Percentiles rank a stretch among this genome's conserved stretches.
phyloP scores from a whole-genome alignment of 2,113 vertebrate genomes.

The Vireo altiloquus region DNA sequence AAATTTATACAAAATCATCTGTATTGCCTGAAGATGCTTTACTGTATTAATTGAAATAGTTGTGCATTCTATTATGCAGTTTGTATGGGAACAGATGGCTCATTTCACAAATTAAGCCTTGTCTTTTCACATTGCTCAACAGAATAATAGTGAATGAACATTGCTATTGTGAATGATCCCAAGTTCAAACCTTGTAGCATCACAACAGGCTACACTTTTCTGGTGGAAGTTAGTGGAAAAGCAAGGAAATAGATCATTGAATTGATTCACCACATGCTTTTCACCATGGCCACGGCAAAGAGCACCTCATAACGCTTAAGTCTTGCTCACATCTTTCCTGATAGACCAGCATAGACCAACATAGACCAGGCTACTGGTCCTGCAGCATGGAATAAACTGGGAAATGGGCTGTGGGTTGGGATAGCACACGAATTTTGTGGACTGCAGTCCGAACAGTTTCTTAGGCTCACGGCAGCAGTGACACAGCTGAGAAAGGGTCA shows the following conservation, averaged over 20 bases:
- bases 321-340: neutral
- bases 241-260: neutral
- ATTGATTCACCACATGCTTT: neutral
- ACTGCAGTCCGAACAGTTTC: neutral
- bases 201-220: neutral
- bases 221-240: neutral
- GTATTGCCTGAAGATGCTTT: neutral
- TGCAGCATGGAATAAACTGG: neutral
- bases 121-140: constrained; percentile 9
- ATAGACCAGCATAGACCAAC: no score
- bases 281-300: neutral
- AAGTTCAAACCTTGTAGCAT: neutral
- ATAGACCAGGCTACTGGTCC: neutral
- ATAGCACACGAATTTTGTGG: neutral
- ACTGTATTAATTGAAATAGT: constrained; percentile 12
- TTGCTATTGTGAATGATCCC: neutral
- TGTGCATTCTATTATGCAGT: constrained; percentile 3
- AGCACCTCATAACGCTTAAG: neutral
- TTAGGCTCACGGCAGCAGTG: neutral
- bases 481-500: rapidly evolving
- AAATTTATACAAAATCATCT: neutral
- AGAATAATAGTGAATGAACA: neutral
- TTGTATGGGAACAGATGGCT: constrained; percentile 17
- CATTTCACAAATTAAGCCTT: constrained; percentile 4
- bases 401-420: neutral